Conservation (phyloP, 2,113 vertebrate genomes). For the Sander vitreus region DNA sequence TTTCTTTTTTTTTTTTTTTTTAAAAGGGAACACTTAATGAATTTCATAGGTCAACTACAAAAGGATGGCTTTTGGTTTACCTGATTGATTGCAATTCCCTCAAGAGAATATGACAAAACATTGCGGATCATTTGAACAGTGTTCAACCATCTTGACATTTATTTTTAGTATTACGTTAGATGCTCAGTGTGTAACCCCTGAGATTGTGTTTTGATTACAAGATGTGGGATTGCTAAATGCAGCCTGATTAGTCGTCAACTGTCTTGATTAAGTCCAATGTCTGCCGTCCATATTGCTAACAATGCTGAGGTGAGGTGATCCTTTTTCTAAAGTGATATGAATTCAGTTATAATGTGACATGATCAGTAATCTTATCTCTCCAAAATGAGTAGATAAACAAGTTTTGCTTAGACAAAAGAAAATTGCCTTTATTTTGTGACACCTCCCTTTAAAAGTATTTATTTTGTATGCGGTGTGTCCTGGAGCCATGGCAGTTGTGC, state of each 20-base stretch:
- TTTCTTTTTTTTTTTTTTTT: neutral
- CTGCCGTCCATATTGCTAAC: conserved; percentile 15
- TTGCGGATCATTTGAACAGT: neutral
- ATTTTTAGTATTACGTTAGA: neutral
- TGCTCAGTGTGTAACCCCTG: neutral
- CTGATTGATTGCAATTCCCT: neutral
- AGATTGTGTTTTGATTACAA: neutral
- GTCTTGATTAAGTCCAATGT: neutral
- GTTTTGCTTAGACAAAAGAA: neutral
- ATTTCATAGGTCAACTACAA: neutral
- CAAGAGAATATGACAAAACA: neutral
- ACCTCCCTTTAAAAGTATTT: neutral
- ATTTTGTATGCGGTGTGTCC: neutral
- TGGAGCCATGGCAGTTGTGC: neutral
- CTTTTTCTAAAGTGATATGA: neutral
- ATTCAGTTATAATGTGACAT: neutral
- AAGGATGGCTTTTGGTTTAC: neutral
- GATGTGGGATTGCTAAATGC: neutral
- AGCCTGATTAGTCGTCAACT: neutral
- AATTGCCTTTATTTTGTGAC: neutral
- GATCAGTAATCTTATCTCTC: neutral
- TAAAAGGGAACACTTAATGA: neutral
- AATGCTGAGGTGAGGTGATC: neutral
- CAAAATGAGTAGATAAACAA: neutral
- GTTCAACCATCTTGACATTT: neutral